Base-by-base conservation (phyloP, 2,797 vertebrate genomes). In the Enoplosus armatus region DNA sequence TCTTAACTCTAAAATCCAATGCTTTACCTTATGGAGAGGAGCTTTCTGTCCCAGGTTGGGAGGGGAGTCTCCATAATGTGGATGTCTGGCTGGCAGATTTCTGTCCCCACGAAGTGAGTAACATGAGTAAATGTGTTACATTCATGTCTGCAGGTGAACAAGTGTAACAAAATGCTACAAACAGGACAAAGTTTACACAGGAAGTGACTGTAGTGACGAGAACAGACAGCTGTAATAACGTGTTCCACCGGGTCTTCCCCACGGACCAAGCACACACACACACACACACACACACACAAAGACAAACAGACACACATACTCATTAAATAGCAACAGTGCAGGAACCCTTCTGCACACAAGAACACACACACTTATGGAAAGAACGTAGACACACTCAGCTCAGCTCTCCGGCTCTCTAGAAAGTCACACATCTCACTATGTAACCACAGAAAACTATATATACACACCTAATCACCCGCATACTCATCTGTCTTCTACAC, bases 391-490 rank as follows among this genome's bases (percentile, higher is more conserved):
- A 60, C 70, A 51, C 64, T 69, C 66, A 45, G 53, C 54, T 72
- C 20, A 50, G 48, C 69, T 71, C 61, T 67, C 62, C 27, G 15
- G 65, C 65, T 80, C 70, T 78, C 75, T 71, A 81, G 76, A 85
- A 79, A 89, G 82, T 80, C 75, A 83, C 79, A 75, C 87, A 85
- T 84, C 67, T 85, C 72, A 84, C 84, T 63, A 47, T 85, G 72
- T 76, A 69, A 70, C 86, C 87, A 80, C 77, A 77, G 72, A 82
- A 69, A 80, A 80, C 90, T 89, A 92, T 75, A 91, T 90, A 90
- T 89, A 93, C 84, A 84, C 89, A 85, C 80, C 74, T 87, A 90
- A 90, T 91, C 86, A 88, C 83, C 59, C 27, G 16, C 77, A 82
- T 84, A 24, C 89, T 82, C 83, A 58, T 91, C 87, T 81, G 84